Percentiles rank a stretch among this genome's conserved stretches.
Evolutionary conservation across 2,888 invertebrate species (phyloP).

Genomic region (Orchesellides sinensis): DNA sequence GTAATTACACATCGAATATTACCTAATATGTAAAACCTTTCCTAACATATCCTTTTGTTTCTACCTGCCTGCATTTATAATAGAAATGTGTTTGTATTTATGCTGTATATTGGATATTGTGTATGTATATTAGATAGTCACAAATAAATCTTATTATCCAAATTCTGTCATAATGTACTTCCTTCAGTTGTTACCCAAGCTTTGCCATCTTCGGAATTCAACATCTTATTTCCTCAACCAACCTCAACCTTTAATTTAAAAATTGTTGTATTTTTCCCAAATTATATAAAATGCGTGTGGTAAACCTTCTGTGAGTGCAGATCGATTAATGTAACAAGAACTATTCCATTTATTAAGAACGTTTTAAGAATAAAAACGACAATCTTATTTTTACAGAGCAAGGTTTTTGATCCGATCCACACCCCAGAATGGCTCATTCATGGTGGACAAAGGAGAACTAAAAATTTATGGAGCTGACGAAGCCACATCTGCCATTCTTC

Average conservation of each 20-base stretch:
- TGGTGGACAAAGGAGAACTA: conserved; percentile 18
- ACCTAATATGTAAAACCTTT: too few relatives aligned
- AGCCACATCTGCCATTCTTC: conserved; percentile 33
- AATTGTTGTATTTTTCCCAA: not conserved
- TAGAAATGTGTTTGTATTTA: too few relatives aligned
- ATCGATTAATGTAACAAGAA: not conserved
- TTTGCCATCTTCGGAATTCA: too few relatives aligned
- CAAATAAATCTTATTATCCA: too few relatives aligned
- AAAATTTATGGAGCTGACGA: conserved; percentile 44
- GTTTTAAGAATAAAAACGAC: not conserved
- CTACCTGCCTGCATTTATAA: too few relatives aligned
- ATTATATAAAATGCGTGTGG: conserved; percentile 21
- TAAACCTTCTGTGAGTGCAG: conserved; percentile 40
- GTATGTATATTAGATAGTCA: too few relatives aligned
- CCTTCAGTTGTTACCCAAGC: too few relatives aligned
- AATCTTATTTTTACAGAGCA: conserved; percentile 12
- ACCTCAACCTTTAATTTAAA: not conserved
- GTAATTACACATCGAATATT: too few relatives aligned
- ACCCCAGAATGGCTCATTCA: not conserved
- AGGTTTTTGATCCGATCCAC: conserved; percentile 25
- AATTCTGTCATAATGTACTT: too few relatives aligned
- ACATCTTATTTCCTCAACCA: not conserved
- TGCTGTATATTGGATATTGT: too few relatives aligned
- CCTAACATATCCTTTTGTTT: too few relatives aligned
- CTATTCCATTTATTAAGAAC: not conserved